Conservation (phyloP, 2,888 invertebrate genomes). For the Torymus aiolomorphi region DNA sequence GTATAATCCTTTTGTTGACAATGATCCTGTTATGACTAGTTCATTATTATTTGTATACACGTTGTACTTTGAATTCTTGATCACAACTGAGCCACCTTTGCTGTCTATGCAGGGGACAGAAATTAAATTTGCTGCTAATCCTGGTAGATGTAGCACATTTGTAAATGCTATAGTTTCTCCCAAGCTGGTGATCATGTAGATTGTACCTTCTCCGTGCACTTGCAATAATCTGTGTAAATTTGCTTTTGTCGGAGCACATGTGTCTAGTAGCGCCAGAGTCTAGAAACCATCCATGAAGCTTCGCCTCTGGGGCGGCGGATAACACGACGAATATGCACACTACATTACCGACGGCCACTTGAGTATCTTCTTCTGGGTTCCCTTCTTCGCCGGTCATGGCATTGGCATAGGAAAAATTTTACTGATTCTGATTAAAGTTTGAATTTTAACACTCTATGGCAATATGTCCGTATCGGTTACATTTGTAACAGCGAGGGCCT, state of each 20-base stretch:
- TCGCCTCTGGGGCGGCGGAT: neutral
- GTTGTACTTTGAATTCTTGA: neutral
- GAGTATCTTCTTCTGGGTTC: neutral
- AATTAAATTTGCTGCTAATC: neutral
- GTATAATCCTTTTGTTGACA: neutral
- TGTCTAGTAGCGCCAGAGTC: neutral
- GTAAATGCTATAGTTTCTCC: neutral
- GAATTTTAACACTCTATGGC: neutral
- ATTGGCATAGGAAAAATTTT: neutral
- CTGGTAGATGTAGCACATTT: neutral
- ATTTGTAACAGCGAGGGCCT: neutral
- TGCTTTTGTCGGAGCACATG: neutral
- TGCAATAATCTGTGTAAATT: neutral
- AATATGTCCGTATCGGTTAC: neutral
- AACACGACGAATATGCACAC: neutral
- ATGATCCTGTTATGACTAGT: neutral
- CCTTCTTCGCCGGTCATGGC: neutral
- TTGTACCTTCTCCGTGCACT: slow-evolving; percentile 3
- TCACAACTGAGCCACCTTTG: neutral
- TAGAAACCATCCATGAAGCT: neutral
- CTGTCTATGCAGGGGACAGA: neutral
- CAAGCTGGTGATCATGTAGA: neutral
- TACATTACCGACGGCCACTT: neutral
- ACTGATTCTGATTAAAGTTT: neutral
- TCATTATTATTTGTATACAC: neutral